phyloP scores from a whole-genome alignment of 2,797 vertebrate genomes.

The Buphagus erythrorhynchus region DNA sequence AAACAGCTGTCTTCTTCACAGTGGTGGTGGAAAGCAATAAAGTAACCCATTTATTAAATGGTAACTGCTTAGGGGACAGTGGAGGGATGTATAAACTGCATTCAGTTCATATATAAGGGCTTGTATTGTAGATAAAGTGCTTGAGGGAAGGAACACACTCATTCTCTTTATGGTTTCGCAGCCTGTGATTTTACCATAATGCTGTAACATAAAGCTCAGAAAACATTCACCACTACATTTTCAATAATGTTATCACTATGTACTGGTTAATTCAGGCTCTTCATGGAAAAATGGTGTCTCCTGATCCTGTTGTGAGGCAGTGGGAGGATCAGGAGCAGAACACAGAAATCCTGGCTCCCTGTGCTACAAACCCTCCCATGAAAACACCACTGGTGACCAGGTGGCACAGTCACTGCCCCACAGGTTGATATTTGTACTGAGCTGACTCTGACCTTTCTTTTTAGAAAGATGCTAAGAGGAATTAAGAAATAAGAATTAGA shows the following conservation, averaged over 20 bases:
- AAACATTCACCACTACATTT: neutral
- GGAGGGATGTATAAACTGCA: neutral
- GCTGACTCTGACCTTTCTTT: neutral
- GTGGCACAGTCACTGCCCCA: neutral
- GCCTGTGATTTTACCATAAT: neutral
- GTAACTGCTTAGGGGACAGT: neutral
- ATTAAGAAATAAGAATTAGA: neutral
- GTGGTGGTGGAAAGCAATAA: neutral
- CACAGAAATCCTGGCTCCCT: neutral
- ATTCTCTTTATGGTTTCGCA: slow-evolving; percentile 9
- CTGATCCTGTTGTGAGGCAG: neutral
- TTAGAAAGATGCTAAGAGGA: neutral
- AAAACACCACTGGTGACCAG: rapidly evolving
- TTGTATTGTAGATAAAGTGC: neutral
- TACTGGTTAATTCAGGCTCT: neutral
- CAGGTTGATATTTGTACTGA: rapidly evolving
- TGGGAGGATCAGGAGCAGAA: neutral
- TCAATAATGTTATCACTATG: neutral
- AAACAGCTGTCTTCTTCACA: neutral
- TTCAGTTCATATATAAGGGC: neutral
- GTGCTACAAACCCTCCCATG: neutral
- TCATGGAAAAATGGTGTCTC: neutral
- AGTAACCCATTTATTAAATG: neutral
- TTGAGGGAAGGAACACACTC: neutral
- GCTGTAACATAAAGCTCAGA: neutral